Evolutionary conservation across 2,113 vertebrate species (phyloP).

Genomic region (Glaucomys volans): DNA sequence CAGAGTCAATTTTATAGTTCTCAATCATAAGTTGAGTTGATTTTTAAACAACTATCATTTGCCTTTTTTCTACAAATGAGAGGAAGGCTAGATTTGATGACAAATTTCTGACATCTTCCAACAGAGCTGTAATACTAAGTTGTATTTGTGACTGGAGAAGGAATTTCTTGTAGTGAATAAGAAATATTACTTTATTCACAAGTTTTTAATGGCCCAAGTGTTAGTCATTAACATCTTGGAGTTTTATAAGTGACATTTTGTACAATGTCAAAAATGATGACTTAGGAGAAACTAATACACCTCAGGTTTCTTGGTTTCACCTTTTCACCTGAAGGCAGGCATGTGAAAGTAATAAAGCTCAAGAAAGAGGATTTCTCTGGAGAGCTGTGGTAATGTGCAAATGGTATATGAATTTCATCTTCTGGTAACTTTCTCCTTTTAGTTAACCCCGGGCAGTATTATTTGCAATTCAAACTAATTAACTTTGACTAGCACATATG

Average conservation of each 20-base stretch:
- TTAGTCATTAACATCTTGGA: slow-evolving; percentile 49
- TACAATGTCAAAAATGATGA: slow-evolving; percentile 31
- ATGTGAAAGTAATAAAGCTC: slow-evolving; percentile 63
- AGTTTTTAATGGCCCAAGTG: slow-evolving; percentile 1
- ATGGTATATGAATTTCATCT: slow-evolving; percentile 56
- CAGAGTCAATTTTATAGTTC: not conserved
- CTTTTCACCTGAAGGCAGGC: slow-evolving; percentile 50
- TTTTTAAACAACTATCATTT: not conserved
- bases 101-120: not conserved
- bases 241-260: slow-evolving; percentile 41
- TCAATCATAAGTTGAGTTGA: not conserved
- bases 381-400: slow-evolving; percentile 35
- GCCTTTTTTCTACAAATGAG: not conserved
- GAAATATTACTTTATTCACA: slow-evolving; percentile 12
- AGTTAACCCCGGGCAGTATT: slow-evolving; percentile 35
- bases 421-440: slow-evolving; percentile 49
- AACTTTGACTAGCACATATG: slow-evolving; percentile 35
- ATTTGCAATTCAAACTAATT: slow-evolving; percentile 43
- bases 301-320: slow-evolving; percentile 31
- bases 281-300: not conserved
- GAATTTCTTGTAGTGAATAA: not conserved
- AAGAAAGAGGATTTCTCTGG: not conserved
- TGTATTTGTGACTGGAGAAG: not conserved
- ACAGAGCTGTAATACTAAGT: not conserved
- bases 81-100: not conserved